phyloP scores from a whole-genome alignment of 2,113 vertebrate genomes.

The Myocastor coypus region DNA sequence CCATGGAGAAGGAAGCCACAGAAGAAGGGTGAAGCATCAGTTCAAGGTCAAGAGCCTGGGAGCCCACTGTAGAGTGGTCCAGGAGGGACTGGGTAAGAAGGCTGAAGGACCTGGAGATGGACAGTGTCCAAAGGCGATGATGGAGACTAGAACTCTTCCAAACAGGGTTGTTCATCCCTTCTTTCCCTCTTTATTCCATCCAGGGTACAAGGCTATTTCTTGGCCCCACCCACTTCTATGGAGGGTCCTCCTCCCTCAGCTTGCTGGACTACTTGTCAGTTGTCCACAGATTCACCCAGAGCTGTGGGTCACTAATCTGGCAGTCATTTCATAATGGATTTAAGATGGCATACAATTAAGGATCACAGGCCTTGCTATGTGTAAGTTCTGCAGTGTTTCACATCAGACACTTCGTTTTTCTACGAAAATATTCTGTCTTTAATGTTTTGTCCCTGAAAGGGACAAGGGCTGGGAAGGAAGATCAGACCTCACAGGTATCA shows the following conservation, averaged over 20 bases:
- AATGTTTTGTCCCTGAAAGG: neutral
- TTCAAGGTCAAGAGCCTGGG: neutral
- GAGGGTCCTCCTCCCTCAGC: neutral
- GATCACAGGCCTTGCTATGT: neutral
- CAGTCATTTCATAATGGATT: neutral
- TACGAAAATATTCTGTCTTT: neutral
- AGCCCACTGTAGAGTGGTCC: neutral
- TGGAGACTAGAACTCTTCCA: neutral
- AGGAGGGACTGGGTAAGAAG: neutral
- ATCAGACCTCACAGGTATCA: neutral
- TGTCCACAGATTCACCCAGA: neutral
- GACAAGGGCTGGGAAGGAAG: neutral
- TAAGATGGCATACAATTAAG: neutral
- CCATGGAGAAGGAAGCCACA: neutral
- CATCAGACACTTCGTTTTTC: neutral
- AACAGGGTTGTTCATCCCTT: neutral
- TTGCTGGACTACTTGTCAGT: neutral
- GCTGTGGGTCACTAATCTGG: neutral
- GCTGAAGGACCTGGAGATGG: neutral
- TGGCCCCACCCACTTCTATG: neutral
- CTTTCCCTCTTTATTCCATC: neutral
- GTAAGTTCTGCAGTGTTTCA: neutral
- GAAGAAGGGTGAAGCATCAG: neutral
- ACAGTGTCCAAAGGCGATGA: neutral
- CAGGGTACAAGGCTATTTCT: neutral